Evolutionary conservation across 2,113 vertebrate species (phyloP).

Genomic region (Anoplopoma fimbria): DNA sequence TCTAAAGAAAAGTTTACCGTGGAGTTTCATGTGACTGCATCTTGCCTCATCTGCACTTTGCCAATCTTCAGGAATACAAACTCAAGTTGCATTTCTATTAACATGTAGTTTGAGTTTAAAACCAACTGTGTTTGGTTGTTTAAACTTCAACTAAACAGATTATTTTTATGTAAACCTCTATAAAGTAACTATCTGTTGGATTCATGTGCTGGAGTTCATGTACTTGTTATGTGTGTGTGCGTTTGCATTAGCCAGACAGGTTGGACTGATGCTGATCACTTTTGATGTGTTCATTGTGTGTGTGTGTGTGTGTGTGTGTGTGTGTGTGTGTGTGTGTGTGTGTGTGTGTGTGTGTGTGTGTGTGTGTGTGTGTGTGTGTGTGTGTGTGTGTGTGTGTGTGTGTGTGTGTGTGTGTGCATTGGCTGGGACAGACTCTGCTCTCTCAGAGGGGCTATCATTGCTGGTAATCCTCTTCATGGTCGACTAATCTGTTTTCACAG

Average conservation of each 20-base stretch:
- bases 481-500: conserved; percentile 71
- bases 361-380: conserved; percentile 57
- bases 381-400: conserved; percentile 38
- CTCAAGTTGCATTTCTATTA: too few relatives aligned
- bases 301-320: conserved; percentile 55
- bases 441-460: conserved; percentile 76
- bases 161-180: not conserved
- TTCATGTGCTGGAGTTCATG: not conserved
- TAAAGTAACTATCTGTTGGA: not conserved
- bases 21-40: too few relatives aligned
- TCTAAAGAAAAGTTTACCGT: too few relatives aligned
- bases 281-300: conserved; percentile 45
- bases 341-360: conserved; percentile 56
- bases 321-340: conserved; percentile 56
- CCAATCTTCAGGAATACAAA: too few relatives aligned
- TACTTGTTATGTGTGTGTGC: conserved; percentile 33
- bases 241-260: conserved; percentile 51
- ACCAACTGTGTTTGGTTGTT: not conserved
- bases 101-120: not conserved
- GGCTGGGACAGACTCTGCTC: conserved; percentile 27
- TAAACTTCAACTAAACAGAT: not conserved
- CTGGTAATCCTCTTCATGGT: conserved; percentile 77
- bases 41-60: too few relatives aligned
- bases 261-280: conserved; percentile 48
- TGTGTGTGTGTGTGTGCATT: conserved; percentile 56